Evolutionary conservation across 2,888 invertebrate species (phyloP), one percentile per base, ranked within the genome.

Genomic region (Sarcophaga caerulescens): DNA sequence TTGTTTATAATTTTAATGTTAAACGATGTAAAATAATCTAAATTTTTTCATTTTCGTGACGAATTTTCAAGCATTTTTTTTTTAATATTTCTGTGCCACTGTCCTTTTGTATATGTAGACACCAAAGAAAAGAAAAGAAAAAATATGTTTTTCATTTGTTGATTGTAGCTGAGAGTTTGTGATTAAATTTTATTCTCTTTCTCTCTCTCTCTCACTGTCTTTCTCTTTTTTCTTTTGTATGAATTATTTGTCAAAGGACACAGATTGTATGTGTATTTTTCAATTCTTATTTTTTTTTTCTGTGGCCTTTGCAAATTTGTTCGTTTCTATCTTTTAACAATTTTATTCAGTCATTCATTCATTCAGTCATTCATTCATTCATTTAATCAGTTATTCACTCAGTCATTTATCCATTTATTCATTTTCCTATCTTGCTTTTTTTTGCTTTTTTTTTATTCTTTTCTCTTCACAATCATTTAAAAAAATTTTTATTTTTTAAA

Each of bases 141-240:
- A 60, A 77, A 60, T 68, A 47, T 60, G 47, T 69, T 78, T 12
- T 62, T 69, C 23, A 21, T 45, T 25, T 78, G 12, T 25, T 45
- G 59, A 69, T 69, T 78, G 47, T 78, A 25, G 71, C 63, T 80
- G 45, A 10, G 65, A 80, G 65, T 73, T 59, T 23, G 65, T 73
- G 65, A 71, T 59, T 80, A 66, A 59, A 59, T 57, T 65, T 52
- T 60, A 21, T 57, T 66, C 23, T 63, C 12, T 19, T 44, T 14
- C 63, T 25, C 1, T 19, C 21, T 19, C 35, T 35, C 35, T 35
- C 35, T 35, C 35, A 10, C 10, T 8, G 8, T 35, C 35, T 35
- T 1, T 35, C 8, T 35, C 35, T 35, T 35, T 14, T 21, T 3
- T 62, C n/a, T 57, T 59, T 21, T n/a, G n/a, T 68, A 70, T 4